These are phyloP conservation scores for Trichoplusia ni DNA, from an alignment of 1,140 invertebrate genomes.

Conservation along the genomic window DNA sequence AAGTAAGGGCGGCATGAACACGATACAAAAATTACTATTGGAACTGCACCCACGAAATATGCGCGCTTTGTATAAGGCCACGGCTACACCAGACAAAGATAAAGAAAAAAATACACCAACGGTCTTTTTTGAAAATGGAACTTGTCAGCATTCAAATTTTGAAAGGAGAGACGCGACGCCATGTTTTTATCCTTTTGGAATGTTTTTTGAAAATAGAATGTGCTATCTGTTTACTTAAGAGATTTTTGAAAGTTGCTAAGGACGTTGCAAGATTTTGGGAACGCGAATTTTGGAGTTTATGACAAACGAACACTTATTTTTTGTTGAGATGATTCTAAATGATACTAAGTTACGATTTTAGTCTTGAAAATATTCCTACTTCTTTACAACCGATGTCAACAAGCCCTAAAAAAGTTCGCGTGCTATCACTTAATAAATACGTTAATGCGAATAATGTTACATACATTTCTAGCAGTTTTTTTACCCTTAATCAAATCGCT, in stretches of 20 bases:
- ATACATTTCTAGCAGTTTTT: conserved; percentile 43
- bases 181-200: too few relatives aligned
- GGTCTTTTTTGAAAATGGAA: too few relatives aligned
- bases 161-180: too few relatives aligned
- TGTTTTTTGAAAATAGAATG: too few relatives aligned
- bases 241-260: too few relatives aligned
- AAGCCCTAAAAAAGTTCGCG: conserved; percentile 39
- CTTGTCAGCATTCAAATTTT: too few relatives aligned
- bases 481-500: conserved; percentile 33
- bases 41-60: conserved; percentile 5
- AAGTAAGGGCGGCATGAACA: conserved; percentile 33
- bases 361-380: neutral
- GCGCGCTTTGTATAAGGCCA: neutral
- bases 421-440: conserved; percentile 62
- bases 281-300: too few relatives aligned
- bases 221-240: too few relatives aligned
- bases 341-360: neutral
- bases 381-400: neutral
- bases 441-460: conserved; percentile 50
- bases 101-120: too few relatives aligned
- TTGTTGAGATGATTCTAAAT: too few relatives aligned
- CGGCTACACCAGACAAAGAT: neutral
- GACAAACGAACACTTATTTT: too few relatives aligned
- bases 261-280: too few relatives aligned
- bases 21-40: conserved; percentile 36